phyloP scores from a whole-genome alignment of 2,113 vertebrate species.

The Acinonyx jubatus region DNA sequence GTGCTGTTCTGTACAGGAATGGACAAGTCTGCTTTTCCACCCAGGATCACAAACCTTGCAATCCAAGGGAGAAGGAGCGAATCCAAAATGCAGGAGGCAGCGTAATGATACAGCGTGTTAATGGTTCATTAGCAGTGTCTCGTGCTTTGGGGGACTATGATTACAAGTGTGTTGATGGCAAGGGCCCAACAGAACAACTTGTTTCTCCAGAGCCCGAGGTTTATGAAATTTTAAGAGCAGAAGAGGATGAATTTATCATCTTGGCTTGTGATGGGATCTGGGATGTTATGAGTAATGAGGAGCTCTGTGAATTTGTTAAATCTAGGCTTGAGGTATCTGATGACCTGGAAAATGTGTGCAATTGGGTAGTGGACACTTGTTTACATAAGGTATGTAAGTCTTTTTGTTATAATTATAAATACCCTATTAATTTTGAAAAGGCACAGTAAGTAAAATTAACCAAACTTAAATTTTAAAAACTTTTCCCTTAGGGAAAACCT shows the following conservation, averaged over 20 bases:
- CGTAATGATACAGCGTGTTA: conserved; percentile 99
- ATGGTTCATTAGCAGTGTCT: conserved; percentile 97
- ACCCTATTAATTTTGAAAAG: conserved; percentile 51
- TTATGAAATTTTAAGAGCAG: conserved; percentile 93
- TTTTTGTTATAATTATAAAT: conserved; percentile 70
- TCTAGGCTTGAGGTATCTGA: conserved; percentile 96
- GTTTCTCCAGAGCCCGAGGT: conserved; percentile 99
- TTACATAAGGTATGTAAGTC: conserved; percentile 96
- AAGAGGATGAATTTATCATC: conserved; percentile 97
- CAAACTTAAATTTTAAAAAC: neutral
- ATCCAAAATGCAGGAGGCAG: conserved; percentile 99
- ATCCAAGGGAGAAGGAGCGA: conserved; percentile 97
- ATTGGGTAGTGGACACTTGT: conserved; percentile 99
- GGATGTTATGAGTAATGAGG: conserved; percentile 99
- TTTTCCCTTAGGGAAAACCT: neutral
- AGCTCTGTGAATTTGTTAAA: conserved; percentile 97
- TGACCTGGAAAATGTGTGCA: conserved; percentile 98
- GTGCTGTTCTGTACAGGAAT: conserved; percentile 95
- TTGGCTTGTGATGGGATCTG: conserved; percentile 99
- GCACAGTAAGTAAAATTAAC: conserved; percentile 51
- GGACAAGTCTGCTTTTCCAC: conserved; percentile 98
- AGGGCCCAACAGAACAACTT: conserved; percentile 98
- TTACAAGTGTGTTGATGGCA: conserved; percentile 99
- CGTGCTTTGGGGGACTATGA: conserved; percentile 98
- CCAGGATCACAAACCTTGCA: conserved; percentile 99